Percentiles rank a stretch among this genome's conserved stretches.
These are phyloP conservation scores for Daboia siamensis DNA, from an alignment of 2,113 vertebrate genomes.

Conservation along the genomic window DNA sequence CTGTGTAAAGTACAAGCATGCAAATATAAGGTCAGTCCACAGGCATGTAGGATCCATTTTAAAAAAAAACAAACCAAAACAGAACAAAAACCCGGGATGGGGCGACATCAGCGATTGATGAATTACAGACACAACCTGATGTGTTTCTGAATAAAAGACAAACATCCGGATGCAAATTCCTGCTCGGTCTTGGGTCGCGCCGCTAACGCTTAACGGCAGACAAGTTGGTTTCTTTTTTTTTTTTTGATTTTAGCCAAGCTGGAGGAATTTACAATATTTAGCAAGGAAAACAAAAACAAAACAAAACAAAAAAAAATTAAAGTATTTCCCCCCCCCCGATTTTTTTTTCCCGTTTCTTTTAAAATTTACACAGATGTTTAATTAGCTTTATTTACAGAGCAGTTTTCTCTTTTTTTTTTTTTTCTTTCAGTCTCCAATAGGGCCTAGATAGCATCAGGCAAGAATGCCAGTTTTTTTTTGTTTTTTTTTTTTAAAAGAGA, in stretches of 20 bases:
- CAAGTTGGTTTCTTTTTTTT: constrained; percentile 43
- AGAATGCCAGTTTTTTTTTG: constrained; percentile 68
- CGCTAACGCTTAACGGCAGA: constrained; percentile 73
- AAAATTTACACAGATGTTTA: constrained; percentile 96
- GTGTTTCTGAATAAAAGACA: constrained; percentile 70
- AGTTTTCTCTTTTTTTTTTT: constrained; percentile 33
- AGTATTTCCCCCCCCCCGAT: constrained; percentile 84
- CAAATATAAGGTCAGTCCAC: constrained; percentile 77
- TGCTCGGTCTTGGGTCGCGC: constrained; percentile 71
- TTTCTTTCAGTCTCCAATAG: constrained; percentile 79
- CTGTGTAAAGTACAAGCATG: constrained; percentile 79
- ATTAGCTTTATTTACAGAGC: constrained; percentile 97
- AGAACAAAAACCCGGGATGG: constrained; percentile 66
- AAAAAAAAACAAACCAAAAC: not conserved
- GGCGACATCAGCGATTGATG: constrained; percentile 73
- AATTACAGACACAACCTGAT: constrained; percentile 70
- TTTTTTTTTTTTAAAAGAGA: constrained; percentile 73
- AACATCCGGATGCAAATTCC: constrained; percentile 76
- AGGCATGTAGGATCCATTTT: constrained; percentile 75
- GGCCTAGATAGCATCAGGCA: constrained; percentile 80
- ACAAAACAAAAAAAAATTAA: constrained; percentile 65
- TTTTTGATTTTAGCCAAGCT: constrained; percentile 78
- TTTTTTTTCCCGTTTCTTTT: constrained; percentile 21
- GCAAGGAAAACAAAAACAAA: constrained; percentile 74
- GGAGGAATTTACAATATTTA: constrained; percentile 84